A percentile compares a stretch with the other conserved stretches of the same genome.
Conservation (phyloP, 92 coral and sea anemone species). For the Nematostella vectensis region DNA sequence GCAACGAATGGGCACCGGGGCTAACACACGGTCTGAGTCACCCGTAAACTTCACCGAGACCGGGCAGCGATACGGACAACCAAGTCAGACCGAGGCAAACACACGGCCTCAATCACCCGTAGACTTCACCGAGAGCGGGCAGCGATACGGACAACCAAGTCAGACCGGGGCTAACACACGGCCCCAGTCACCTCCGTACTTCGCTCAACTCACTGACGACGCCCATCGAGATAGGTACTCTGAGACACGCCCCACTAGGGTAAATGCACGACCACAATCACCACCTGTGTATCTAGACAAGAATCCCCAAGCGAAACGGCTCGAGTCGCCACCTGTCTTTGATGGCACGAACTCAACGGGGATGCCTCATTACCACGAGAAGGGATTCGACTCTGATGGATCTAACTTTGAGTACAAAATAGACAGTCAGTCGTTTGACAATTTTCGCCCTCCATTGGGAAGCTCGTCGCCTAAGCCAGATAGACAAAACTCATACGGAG, state of each 20-base stretch:
- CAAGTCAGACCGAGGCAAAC: background rate
- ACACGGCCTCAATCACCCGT: background rate
- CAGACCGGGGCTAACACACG: background rate
- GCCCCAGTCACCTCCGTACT: background rate
- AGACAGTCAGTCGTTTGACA: constrained; percentile 11
- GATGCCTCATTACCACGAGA: background rate
- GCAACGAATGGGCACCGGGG: constrained; percentile 2
- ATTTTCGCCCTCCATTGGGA: constrained; percentile 46
- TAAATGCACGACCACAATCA: too few species aligned
- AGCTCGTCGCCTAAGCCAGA: constrained; percentile 77
- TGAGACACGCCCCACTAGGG: background rate
- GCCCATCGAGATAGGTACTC: background rate
- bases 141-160: background rate
- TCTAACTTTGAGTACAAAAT: constrained; percentile 6
- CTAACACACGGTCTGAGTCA: background rate
- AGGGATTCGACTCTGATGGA: background rate
- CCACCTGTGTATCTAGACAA: too few species aligned
- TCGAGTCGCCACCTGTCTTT: background rate
- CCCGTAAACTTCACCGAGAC: background rate
- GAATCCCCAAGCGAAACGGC: too few species aligned
- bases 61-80: background rate
- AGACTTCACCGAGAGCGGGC: background rate
- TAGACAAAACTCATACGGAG: constrained; percentile 1
- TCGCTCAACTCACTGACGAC: background rate
- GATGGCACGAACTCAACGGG: background rate